Conservation (phyloP, 2,113 vertebrate genomes). For the Amphiprion ocellaris region DNA sequence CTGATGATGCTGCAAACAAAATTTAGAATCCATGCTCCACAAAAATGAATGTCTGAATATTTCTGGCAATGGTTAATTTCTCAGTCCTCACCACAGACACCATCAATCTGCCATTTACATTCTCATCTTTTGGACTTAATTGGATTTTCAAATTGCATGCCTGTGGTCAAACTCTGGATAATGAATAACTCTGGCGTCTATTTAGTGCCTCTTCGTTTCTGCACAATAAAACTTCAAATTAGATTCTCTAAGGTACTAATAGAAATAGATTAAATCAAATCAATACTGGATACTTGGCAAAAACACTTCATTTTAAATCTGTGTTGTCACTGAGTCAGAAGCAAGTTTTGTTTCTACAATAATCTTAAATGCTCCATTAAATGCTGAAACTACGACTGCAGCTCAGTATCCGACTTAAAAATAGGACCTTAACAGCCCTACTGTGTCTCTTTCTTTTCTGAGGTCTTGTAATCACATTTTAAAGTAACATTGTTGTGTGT, state of each 20-base stretch:
- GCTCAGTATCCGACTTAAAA: not conserved
- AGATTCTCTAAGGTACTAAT: not conserved
- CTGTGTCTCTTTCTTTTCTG: not conserved
- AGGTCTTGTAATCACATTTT: not conserved
- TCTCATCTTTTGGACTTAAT: conserved; percentile 59
- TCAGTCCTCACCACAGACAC: conserved; percentile 34
- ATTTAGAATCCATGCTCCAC: not conserved
- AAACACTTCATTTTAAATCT: too few relatives aligned
- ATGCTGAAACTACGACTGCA: conserved; percentile 21
- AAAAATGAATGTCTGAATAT: conserved; percentile 21
- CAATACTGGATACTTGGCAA: too few relatives aligned
- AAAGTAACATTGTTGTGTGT: not conserved
- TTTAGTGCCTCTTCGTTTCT: conserved; percentile 37
- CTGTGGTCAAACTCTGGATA: conserved; percentile 65
- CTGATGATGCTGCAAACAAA: conserved; percentile 1
- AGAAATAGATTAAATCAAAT: not conserved
- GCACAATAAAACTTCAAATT: not conserved
- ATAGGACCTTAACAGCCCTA: too few relatives aligned
- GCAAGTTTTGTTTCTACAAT: too few relatives aligned
- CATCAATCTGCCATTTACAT: conserved; percentile 56
- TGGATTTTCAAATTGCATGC: conserved; percentile 60
- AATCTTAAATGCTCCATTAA: conserved; percentile 1
- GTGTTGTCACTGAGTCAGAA: too few relatives aligned
- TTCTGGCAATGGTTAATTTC: conserved; percentile 37
- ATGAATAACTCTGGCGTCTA: conserved; percentile 42